These are phyloP conservation scores for Macrophya alboannulata DNA, from an alignment of 2,888 invertebrate species.

Conservation along the genomic window DNA sequence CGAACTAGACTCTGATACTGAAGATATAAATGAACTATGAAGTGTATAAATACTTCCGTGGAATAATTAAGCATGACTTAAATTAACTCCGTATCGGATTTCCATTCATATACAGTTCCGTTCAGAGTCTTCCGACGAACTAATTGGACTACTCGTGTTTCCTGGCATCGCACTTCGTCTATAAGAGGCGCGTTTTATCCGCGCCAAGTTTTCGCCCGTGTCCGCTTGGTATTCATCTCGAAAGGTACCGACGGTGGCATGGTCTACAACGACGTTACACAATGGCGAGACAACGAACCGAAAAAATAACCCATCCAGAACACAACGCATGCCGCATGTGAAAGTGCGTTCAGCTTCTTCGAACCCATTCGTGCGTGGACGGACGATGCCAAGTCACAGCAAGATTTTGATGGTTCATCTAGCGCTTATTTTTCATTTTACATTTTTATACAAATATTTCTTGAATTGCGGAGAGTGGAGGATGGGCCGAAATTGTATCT, in stretches of 20 bases:
- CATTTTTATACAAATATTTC: background rate
- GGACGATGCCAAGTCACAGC: slow-evolving; percentile 45
- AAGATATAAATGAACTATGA: background rate
- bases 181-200: slow-evolving; percentile 38
- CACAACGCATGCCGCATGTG: slow-evolving; percentile 72
- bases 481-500: background rate
- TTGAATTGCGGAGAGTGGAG: background rate
- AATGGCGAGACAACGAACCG: slow-evolving; percentile 77
- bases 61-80: background rate
- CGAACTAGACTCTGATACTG: background rate
- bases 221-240: slow-evolving; percentile 72
- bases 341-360: slow-evolving; percentile 64
- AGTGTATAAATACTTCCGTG: background rate
- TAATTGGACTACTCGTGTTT: slow-evolving; percentile 35
- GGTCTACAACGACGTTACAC: slow-evolving; percentile 72
- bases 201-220: slow-evolving; percentile 59
- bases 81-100: background rate
- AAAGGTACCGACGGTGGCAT: slow-evolving; percentile 66
- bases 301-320: slow-evolving; percentile 76
- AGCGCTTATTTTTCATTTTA: slow-evolving; percentile 14
- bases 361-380: slow-evolving; percentile 68
- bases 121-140: background rate
- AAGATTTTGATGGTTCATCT: slow-evolving; percentile 21
- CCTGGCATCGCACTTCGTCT: slow-evolving; percentile 31
- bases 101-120: slow-evolving; percentile 25